Evolutionary conservation across 2,113 vertebrate species (phyloP), one percentile per base, ranked within the genome.

Genomic region (Lagopus muta): DNA sequence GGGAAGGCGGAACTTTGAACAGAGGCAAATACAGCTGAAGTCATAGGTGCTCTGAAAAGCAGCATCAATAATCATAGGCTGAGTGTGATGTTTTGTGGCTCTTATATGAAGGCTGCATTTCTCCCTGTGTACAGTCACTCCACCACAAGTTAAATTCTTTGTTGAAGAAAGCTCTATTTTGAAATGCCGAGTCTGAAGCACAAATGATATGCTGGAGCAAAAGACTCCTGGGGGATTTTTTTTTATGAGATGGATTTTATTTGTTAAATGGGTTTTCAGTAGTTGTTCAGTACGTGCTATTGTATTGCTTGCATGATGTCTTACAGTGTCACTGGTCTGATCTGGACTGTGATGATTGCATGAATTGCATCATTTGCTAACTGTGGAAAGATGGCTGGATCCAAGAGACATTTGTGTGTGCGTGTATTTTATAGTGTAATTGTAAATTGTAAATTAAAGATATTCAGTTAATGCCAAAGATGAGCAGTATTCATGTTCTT

Each of bases 231-330:
- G 55, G 87, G 75, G 89, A 70, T 79, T 86, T 80, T 91, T 43
- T 88, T 66, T 90, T 91, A 76, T 0, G 6, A 88, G 91, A 82
- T 74, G 65, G 72, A 40, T 93, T 92, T 94, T 88, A 96, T 94
- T 96, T 95, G 84, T 84, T 91, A 64, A 91, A 87, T 89, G 75
- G 91, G 45, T 85, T 92, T 94, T 91, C 87, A 82, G 92, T 95
- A 91, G 87, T 95, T 93, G 48, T 82, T 94, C 62, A 77, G 82
- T 88, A 82, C 82, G 32, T 52, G 78, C 78, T 88, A 77, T 95
- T 94, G 89, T 93, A 43, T 76, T 92, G 84, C 58, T 85, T 88
- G 82, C 8, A 30, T 93, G 80, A 82, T 94, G 86, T 71, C 89
- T 84, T 93, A 52, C 54, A 90, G 69, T 93, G 84, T 89, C 92